phyloP scores from a whole-genome alignment of 53 echinoderm and acorn worm species.

The Arbacia lixula region DNA sequence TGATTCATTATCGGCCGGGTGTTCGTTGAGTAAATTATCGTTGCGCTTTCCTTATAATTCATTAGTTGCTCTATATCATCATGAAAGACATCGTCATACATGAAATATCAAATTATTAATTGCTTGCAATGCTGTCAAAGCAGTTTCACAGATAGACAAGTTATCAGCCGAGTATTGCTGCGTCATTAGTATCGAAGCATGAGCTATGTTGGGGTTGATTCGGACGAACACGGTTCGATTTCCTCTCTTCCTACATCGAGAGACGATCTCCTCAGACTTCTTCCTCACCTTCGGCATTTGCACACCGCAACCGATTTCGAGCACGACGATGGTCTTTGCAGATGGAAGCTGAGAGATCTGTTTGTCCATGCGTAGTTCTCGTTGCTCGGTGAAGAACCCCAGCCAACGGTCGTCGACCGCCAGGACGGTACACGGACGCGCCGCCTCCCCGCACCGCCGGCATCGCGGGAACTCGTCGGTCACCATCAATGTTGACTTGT shows the following conservation, averaged over 20 bases:
- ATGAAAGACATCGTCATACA: too few relatives aligned
- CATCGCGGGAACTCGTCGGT: conserved; percentile 9
- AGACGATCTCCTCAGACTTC: conserved; percentile 19
- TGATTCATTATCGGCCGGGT: too few relatives aligned
- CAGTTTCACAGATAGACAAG: background rate
- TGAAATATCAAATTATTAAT: too few relatives aligned
- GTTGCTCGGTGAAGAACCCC: background rate
- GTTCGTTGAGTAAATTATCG: too few relatives aligned
- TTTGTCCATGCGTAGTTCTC: conserved; percentile 13
- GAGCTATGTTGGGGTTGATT: background rate
- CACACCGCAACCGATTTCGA: conserved; percentile 37
- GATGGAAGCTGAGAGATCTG: background rate
- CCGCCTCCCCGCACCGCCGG: conserved; percentile 22
- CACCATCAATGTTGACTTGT: background rate
- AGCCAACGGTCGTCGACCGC: conserved; percentile 29
- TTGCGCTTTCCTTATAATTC: too few relatives aligned
- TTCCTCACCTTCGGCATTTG: conserved; percentile 35
- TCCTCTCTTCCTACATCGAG: background rate
- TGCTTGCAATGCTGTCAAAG: background rate
- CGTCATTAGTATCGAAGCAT: conserved; percentile 13
- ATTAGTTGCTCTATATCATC: too few relatives aligned
- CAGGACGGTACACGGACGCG: conserved; percentile 31
- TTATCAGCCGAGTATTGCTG: background rate
- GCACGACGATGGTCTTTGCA: background rate
- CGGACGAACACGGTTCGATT: conserved; percentile 22